Evolutionary conservation across 2,888 invertebrate species (phyloP), one percentile per base, ranked within the genome.

Genomic region (Scelioninae gen. 2): DNA sequence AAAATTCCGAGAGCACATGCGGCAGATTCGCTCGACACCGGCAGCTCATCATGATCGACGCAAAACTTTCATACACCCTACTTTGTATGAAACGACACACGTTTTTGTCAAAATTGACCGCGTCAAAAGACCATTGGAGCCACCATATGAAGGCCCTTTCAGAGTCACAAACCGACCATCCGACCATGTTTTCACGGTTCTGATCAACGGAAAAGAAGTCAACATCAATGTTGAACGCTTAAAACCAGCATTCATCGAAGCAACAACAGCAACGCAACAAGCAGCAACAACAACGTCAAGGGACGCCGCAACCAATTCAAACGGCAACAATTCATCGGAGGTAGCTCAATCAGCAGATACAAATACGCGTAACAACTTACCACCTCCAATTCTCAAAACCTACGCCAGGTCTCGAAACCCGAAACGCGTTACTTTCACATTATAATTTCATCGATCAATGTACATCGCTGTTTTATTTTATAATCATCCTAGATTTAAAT

Each of bases 101-200:
- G 61, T 70, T 0, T 70, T 70, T 46, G 16, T 55, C 4, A 25
- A 63, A 0, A 10, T 15, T 1, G 61, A 70, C 37, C 15, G 19
- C 9, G 15, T 53, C 5, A 25, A 41, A 35, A 58, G 18, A 19
- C 63, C 63, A 0, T 45, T 69, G n/a, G 43, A 58, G 13, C 57
- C 39, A 0, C 60, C 69, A 2, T 43, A 19, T 43, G 43, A 43
- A 22, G 43, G 43, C 16, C 19, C 37, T 37, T 37, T 13, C 7
- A 37, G 13, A 7, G 22, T 25, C 7, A 2, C 13, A 13, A 13
- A 13, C 2, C 37, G 37, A 7, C 11, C 7, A 13, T 37, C 37
- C 1, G 37, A 37, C 10, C 2, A 13, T 13, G 3, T 13, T 13
- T 37, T 13, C 13, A 7, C 3, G 2, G 2, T 37, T 13, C 13